Base-by-base conservation (phyloP, 2,888 invertebrate species). In the Antheraea yamamai region DNA sequence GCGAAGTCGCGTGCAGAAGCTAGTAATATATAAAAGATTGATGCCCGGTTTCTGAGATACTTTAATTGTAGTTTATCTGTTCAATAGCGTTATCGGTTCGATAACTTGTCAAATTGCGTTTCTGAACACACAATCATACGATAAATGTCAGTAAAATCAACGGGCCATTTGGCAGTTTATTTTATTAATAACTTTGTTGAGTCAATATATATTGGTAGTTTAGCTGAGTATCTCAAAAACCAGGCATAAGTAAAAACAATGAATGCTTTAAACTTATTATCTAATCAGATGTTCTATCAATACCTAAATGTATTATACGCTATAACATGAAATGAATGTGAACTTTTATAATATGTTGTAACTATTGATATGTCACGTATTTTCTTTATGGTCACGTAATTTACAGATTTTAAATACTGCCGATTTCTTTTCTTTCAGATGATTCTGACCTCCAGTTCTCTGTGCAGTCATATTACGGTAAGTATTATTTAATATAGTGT, bases 361-460 rank as follows among this genome's bases (percentile, higher is more conserved):
- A 30, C 16, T 30, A 14, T 30, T 0, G 30, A 66, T 66, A 66
- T 30, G 23, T 64, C 64, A 64, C 64, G 64, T 64, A 12, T 64
- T 12, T 10, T 23, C 26, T 23, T 64, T 26, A 23, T 14, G 12
- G 64, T 16, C 30, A 66, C 64, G 64, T 66, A 61, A 55, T 20
- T 23, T 23, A 23, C 14, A 61, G 23, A 61, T 23, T 23, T 23
- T 61, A 61, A 61, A 10, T 66, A 66, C 14, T 14, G 10, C 16
- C 26, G 12, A 4, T 66, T 30, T 4, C 1, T 66, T 16, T 72
- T 52, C 7, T 93, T 93, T 89, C 93, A 94, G 93, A 94, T 92
- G 92, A 92, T 81, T 90, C 91, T 85, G 92, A 89, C 85, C 85
- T 91, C 79, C 90, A 89, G 81, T 89, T 89, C 85, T 88, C 88